These are phyloP conservation scores for Rhadina sibilatrix DNA, from an alignment of 2,113 vertebrate genomes.

Conservation along the genomic window DNA sequence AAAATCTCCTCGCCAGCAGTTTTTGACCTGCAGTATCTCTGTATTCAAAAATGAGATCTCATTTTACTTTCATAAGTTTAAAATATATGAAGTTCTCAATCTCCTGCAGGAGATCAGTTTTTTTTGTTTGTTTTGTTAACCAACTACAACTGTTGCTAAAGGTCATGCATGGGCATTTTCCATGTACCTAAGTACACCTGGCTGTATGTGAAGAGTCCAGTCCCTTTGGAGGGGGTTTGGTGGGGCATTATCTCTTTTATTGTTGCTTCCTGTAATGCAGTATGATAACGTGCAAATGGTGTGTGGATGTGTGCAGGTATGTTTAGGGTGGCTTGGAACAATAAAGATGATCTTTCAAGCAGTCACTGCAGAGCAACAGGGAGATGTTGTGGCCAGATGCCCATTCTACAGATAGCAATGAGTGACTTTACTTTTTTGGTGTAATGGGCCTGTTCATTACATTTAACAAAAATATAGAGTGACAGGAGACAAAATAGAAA, in stretches of 20 bases:
- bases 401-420: not conserved
- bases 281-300: not conserved
- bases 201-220: not conserved
- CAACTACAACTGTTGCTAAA: not conserved
- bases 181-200: not conserved
- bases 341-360: not conserved
- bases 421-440: not conserved
- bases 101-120: not conserved
- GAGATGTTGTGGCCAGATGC: not conserved
- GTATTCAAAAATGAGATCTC: slow-evolving; percentile 4
- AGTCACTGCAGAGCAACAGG: not conserved
- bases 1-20: slow-evolving; percentile 6
- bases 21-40: slow-evolving; percentile 22
- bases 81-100: not conserved
- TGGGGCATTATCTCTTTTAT: slow-evolving; percentile 13
- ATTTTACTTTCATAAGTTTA: not conserved
- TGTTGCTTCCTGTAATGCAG: slow-evolving; percentile 48
- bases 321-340: not conserved
- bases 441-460: not conserved
- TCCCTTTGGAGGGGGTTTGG: slow-evolving; percentile 51
- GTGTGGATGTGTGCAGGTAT: not conserved
- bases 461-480: not conserved
- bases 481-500: not conserved
- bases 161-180: not conserved
- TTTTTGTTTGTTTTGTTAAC: not conserved